Evolutionary conservation across 2,888 invertebrate species (phyloP), one percentile per base, ranked within the genome.

Genomic region (Polietes domitor): DNA sequence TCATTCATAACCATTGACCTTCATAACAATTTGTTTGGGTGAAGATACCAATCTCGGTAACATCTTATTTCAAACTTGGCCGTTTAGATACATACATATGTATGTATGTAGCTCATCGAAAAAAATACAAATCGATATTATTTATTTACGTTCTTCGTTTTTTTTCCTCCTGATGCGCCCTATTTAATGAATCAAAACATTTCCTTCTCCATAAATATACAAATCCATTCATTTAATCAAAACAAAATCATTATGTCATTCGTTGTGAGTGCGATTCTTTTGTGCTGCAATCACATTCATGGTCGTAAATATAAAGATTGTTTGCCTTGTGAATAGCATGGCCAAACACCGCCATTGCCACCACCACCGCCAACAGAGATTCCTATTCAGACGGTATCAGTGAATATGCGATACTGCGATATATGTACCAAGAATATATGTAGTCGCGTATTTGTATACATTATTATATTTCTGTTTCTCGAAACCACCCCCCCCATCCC

Each of bases 161-260:
- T 47, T n/a, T n/a, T n/a, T n/a, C n/a, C 47, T n/a, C n/a, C n/a
- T n/a, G n/a, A n/a, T n/a, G n/a, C n/a, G n/a, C n/a, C n/a, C n/a
- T n/a, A n/a, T 47, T 47, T n/a, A 15, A 7, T 2, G n/a, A 47
- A 47, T 47, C 47, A n/a, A n/a, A 47, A 47, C 37, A 47, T 47
- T 47, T 47, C 6, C 47, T 47, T 37, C 7, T 37, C 1, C n/a
- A n/a, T 15, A 12, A 12, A 47, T 47, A 5, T 10, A 19, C 21
- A 37, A 53, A 53, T 19, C 53, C 37, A 50, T 9, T 21, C 5
- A 21, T 53, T 53, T 53, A 4, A 50, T 50, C 12, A 50, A 50
- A 50, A 50, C 50, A 50, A 50, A 50, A 7, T 50, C 50, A 53
- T 53, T 53, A 15, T 53, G 24, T 53, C 47, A 47, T 53, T 21